Evolutionary conservation across 37 sponge, comb jelly and placozoan genomes (phyloP).

Genomic region (Ianthella basta): DNA sequence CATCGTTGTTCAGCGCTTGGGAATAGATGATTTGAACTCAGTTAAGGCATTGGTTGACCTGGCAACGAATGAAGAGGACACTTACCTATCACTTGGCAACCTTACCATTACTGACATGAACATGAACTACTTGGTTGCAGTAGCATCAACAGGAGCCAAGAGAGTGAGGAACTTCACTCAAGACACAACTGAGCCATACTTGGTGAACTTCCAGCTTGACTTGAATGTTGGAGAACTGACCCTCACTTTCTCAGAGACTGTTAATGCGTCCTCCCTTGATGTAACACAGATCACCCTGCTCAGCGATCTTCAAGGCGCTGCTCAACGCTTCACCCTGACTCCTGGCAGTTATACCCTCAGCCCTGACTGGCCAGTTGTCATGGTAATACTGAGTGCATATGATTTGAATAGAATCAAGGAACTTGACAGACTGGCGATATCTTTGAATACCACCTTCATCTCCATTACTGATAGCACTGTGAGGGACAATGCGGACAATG

Average conservation of each 20-base stretch:
- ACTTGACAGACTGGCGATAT: conserved; percentile 49
- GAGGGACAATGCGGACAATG: conserved; percentile 70
- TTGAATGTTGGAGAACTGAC: conserved; percentile 68
- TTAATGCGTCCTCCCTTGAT: conserved; percentile 73
- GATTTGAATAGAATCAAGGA: conserved; percentile 85
- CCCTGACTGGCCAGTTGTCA: conserved; percentile 72
- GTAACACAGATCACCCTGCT: conserved; percentile 66
- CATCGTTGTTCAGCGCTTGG: conserved; percentile 51
- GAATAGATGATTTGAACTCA: conserved; percentile 69
- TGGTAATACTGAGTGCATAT: conserved; percentile 50
- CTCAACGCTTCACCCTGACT: conserved; percentile 51
- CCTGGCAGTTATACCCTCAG: conserved; percentile 47
- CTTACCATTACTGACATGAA: conserved; percentile 79
- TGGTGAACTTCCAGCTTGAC: conserved; percentile 72
- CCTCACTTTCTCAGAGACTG: conserved; percentile 85
- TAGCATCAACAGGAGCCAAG: conserved; percentile 47
- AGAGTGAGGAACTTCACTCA: conserved; percentile 34
- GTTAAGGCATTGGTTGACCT: conserved; percentile 71
- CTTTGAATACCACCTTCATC: conserved; percentile 67
- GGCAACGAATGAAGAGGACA: conserved; percentile 64
- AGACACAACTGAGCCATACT: conserved; percentile 62
- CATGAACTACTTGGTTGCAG: conserved; percentile 62
- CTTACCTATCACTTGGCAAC: conserved; percentile 60
- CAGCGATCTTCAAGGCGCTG: conserved; percentile 23
- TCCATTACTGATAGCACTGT: conserved; percentile 44